A percentile compares a stretch with the other conserved stretches of the same genome.
These are phyloP conservation scores for Threskiornis aethiopicus DNA, from an alignment of 2,797 vertebrate genomes.

Conservation along the genomic window DNA sequence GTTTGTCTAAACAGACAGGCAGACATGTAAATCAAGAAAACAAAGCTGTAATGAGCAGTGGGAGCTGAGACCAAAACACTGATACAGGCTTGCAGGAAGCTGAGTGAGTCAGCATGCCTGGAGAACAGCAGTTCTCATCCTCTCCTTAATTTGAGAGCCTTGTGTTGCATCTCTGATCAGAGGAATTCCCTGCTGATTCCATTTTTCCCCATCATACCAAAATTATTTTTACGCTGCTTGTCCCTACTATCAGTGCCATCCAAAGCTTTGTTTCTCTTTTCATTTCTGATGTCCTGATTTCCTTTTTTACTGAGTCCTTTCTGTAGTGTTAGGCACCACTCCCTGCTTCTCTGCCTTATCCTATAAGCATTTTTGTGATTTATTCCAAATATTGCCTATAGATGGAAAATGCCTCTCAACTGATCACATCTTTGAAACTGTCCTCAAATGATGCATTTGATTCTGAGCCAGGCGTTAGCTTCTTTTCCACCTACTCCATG, in stretches of 20 bases:
- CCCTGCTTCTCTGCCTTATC: background rate
- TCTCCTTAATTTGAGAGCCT: background rate
- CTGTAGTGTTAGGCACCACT: background rate
- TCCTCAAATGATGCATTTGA: background rate
- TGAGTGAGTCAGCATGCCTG: slow-evolving; percentile 3
- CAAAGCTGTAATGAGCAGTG: background rate
- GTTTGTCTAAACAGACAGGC: background rate
- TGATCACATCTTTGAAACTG: background rate
- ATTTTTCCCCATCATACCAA: background rate
- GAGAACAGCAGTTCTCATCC: background rate
- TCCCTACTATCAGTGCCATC: background rate
- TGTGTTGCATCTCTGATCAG: background rate
- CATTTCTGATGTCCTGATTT: background rate
- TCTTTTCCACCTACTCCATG: background rate
- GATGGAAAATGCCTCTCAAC: background rate
- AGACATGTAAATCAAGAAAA: background rate
- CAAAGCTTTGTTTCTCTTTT: background rate
- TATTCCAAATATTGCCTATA: background rate
- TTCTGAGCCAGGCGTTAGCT: background rate
- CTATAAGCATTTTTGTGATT: background rate
- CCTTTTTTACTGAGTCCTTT: background rate
- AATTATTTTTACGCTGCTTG: background rate
- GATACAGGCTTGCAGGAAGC: background rate
- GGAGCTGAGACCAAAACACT: slow-evolving; percentile 15
- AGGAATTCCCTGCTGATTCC: slow-evolving; percentile 10